Percentiles rank a stretch among this genome's conserved stretches.
These are phyloP conservation scores for Probosciger aterrimus DNA, from an alignment of 2,113 vertebrate genomes.

Conservation along the genomic window DNA sequence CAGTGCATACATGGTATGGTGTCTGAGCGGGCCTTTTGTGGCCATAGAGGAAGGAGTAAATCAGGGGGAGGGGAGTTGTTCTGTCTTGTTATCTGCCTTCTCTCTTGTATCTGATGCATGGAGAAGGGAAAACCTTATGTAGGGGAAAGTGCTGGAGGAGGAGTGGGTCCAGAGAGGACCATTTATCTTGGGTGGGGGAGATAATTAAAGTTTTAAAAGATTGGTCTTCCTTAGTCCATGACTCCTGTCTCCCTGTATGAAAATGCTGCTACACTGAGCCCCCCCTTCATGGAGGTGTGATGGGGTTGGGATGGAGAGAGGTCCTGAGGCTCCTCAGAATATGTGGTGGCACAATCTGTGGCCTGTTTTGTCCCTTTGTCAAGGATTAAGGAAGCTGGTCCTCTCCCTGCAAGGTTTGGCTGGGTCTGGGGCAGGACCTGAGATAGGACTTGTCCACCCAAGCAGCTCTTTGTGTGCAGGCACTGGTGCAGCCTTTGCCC, in stretches of 20 bases:
- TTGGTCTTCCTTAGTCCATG: not conserved
- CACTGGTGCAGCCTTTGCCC: not conserved
- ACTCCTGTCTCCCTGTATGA: not conserved
- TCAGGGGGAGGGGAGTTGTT: not conserved
- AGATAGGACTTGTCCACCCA: not conserved
- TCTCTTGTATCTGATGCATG: not conserved
- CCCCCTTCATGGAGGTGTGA: not conserved
- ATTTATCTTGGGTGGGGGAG: not conserved
- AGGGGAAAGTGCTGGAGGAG: not conserved
- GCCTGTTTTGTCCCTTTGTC: not conserved
- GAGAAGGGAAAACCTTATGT: not conserved
- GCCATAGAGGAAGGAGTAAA: not conserved
- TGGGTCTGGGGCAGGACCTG: not conserved
- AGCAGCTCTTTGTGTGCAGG: not conserved
- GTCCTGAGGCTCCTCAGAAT: not conserved
- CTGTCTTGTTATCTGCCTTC: not conserved
- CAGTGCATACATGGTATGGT: fast-evolving
- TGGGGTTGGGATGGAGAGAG: not conserved
- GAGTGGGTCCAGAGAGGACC: not conserved
- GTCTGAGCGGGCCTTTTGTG: not conserved
- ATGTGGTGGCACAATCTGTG: no score
- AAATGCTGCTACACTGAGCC: not conserved
- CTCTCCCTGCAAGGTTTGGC: not conserved
- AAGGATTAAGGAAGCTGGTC: not conserved
- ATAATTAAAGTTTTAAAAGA: not conserved